phyloP scores from a whole-genome alignment of 92 coral and sea anemone genomes.

The Pocillopora meandrina region DNA sequence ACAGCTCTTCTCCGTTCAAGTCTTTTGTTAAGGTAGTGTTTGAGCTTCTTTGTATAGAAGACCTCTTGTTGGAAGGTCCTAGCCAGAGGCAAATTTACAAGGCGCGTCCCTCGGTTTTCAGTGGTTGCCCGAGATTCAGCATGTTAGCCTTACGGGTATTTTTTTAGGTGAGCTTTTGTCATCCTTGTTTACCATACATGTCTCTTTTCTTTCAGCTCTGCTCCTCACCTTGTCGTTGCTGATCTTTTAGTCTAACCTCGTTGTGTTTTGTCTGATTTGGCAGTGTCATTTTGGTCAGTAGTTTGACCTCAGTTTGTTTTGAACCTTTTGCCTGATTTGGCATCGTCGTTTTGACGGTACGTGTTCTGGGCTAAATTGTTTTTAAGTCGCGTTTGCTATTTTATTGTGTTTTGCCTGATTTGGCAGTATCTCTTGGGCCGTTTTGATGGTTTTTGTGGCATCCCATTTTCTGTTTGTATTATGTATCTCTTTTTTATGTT shows the following conservation, averaged over 20 bases:
- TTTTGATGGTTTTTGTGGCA: too few species aligned
- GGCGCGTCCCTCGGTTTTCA: too few species aligned
- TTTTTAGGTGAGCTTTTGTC: slow-evolving; percentile 25
- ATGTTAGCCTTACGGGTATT: slow-evolving; percentile 47
- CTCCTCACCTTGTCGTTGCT: background rate
- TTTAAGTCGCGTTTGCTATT: background rate
- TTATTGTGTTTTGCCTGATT: too few species aligned
- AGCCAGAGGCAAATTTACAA: too few species aligned
- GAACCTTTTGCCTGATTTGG: slow-evolving; percentile 9
- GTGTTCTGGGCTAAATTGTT: slow-evolving; percentile 23
- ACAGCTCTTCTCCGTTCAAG: background rate
- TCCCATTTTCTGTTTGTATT: background rate
- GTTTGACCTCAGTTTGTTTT: too few species aligned
- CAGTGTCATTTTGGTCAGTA: too few species aligned
- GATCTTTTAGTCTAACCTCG: slow-evolving; percentile 32
- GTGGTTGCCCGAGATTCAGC: slow-evolving; percentile 43
- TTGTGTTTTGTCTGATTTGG: too few species aligned
- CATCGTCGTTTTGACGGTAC: slow-evolving; percentile 31
- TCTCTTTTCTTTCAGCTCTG: too few species aligned
- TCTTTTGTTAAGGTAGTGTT: background rate
- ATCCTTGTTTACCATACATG: too few species aligned
- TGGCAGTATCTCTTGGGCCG: too few species aligned
- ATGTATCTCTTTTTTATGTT: slow-evolving; percentile 23
- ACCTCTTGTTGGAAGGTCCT: too few species aligned
- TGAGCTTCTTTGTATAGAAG: too few species aligned